A percentile compares a stretch with the other conserved stretches of the same genome.
Conservation (phyloP, 2,113 vertebrate genomes). For the Alligator mississippiensis region DNA sequence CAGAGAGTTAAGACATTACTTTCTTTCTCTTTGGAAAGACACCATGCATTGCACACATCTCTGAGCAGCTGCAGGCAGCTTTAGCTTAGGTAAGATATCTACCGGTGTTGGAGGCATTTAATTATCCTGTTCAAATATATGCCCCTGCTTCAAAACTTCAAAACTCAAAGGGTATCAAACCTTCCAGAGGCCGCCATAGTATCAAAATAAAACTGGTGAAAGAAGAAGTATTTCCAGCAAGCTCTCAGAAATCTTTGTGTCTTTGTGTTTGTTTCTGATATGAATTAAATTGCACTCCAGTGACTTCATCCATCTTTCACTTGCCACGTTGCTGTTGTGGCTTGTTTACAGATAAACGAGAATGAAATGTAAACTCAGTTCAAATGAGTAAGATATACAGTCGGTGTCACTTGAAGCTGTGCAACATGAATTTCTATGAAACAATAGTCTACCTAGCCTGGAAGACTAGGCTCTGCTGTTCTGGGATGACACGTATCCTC, state of each 20-base stretch:
- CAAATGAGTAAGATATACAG: conserved; percentile 33
- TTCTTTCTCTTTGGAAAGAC: neutral
- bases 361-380: conserved; percentile 48
- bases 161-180: neutral
- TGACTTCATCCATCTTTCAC: conserved; percentile 35
- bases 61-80: neutral
- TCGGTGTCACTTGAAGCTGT: neutral
- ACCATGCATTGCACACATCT: rapidly evolving
- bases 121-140: rapidly evolving
- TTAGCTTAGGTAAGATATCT: neutral
- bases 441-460: neutral
- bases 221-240: too few species aligned
- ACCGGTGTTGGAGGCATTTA: neutral
- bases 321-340: neutral
- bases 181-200: neutral
- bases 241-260: neutral
- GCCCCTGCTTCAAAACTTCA: neutral
- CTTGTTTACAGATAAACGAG: conserved; percentile 38
- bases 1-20: neutral
- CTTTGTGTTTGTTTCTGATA: neutral
- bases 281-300: conserved; percentile 13
- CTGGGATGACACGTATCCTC: neutral
- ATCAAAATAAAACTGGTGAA: too few species aligned
- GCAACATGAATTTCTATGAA: neutral
- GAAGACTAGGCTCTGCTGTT: neutral